Conservation (phyloP, 1,140 invertebrate species). For the Leguminivora glycinivorella region DNA sequence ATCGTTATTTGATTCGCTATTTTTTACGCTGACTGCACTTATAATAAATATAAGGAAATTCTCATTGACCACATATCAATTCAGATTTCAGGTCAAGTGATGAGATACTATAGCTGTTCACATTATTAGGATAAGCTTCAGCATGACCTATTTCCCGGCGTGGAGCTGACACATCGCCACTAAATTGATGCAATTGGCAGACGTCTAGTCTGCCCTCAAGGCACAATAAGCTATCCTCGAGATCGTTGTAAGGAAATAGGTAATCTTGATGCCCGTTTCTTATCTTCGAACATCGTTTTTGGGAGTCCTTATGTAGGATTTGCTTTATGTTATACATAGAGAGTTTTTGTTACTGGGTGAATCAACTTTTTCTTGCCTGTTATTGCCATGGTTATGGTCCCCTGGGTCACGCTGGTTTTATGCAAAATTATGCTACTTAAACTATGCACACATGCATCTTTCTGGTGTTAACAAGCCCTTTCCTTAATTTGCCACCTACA, state of each 20-base stretch:
- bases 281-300: neutral
- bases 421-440: no score
- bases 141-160: neutral
- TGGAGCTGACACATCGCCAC: conserved; percentile 8
- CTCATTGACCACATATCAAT: neutral
- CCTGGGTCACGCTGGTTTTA: no score
- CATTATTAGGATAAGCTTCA: neutral
- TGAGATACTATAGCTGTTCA: neutral
- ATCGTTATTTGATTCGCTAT: no score
- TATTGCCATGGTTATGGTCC: no score
- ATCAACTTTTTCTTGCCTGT: no score
- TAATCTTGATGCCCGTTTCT: neutral
- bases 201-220: neutral
- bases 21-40: no score
- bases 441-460: no score
- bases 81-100: neutral
- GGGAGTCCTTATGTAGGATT: no score
- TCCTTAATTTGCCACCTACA: no score
- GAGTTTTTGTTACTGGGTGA: no score
- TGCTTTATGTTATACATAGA: no score
- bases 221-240: neutral
- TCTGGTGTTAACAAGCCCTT: no score
- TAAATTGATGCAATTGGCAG: conserved; percentile 12
- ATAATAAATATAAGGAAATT: neutral
- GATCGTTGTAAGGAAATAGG: neutral